Conservation (phyloP, 2,888 invertebrate genomes). For the Coelinius sp. region DNA sequence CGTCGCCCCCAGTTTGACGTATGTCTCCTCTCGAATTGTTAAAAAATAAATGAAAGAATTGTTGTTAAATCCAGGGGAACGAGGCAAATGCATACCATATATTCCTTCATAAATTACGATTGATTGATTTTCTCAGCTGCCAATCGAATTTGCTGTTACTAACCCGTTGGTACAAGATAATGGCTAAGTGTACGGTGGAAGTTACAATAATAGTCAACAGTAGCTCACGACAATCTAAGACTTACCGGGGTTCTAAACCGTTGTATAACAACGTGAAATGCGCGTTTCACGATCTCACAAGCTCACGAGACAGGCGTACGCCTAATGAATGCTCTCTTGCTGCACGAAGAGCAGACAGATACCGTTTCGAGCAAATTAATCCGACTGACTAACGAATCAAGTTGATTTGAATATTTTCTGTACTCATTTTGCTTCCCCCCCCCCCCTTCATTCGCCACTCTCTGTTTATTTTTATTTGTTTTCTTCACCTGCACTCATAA, state of each 20-base stretch:
- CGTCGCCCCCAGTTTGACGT: not conserved
- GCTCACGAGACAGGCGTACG: not conserved
- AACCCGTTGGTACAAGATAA: not conserved
- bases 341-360: slow-evolving; percentile 27
- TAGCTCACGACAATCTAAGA: slow-evolving; percentile 23
- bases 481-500: slow-evolving; percentile 17
- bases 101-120: slow-evolving; percentile 18
- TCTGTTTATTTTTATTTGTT: not conserved
- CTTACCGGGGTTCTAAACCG: slow-evolving; percentile 18
- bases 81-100: slow-evolving; percentile 5
- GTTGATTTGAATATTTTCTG: slow-evolving; percentile 43
- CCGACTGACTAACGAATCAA: slow-evolving; percentile 65
- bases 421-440: slow-evolving; percentile 11
- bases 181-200: slow-evolving; percentile 1
- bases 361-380: slow-evolving; percentile 61
- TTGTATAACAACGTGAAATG: slow-evolving; percentile 35
- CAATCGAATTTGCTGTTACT: slow-evolving; percentile 14
- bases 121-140: slow-evolving; percentile 10
- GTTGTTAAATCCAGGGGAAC: not conserved
- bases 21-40: not conserved
- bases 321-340: slow-evolving; percentile 34
- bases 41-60: not conserved
- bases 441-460: not conserved
- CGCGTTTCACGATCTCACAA: slow-evolving; percentile 26
- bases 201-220: slow-evolving; percentile 19